phyloP scores from a whole-genome alignment of 2,888 invertebrate species.

The Hedya salicella region DNA sequence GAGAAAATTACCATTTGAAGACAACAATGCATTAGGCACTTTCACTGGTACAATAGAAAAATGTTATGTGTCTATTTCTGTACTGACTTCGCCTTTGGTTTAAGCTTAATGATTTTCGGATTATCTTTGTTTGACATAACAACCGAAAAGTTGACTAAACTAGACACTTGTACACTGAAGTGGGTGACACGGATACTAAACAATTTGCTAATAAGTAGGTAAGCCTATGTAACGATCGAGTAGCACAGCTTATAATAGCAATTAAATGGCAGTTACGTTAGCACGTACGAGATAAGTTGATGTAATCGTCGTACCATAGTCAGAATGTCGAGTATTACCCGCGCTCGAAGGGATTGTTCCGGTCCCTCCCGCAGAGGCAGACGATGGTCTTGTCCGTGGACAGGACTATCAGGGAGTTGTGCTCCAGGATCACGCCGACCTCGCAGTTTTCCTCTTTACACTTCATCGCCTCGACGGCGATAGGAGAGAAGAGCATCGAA shows the following conservation, averaged over 20 bases:
- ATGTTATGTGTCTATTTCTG: constrained; percentile 1
- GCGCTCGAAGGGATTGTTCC: constrained; percentile 80
- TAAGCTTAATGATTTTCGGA: constrained; percentile 1
- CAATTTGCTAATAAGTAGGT: constrained; percentile 27
- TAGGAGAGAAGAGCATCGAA: constrained; percentile 83
- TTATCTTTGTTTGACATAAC: not conserved
- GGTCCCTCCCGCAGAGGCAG: constrained; percentile 81
- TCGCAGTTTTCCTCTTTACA: constrained; percentile 85
- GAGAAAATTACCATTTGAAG: constrained; percentile 33
- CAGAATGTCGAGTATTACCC: constrained; percentile 74
- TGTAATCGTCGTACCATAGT: constrained; percentile 60
- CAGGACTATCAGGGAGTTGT: constrained; percentile 81
- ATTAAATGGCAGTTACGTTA: constrained; percentile 45
- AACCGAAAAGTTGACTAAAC: constrained; percentile 4
- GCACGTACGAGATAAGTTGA: constrained; percentile 52
- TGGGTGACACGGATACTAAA: constrained; percentile 33
- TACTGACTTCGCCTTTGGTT: not conserved
- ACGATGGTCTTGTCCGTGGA: constrained; percentile 83
- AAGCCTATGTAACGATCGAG: constrained; percentile 39
- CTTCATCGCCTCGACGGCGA: constrained; percentile 85
- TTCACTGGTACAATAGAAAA: constrained; percentile 29
- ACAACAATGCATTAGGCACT: constrained; percentile 38
- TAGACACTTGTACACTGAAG: not conserved
- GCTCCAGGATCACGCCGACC: constrained; percentile 82
- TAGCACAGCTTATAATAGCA: constrained; percentile 37